A percentile compares a stretch with the other conserved stretches of the same genome.
Conservation (phyloP, 2,113 vertebrate genomes). For the Emydocephalus ijimae region DNA sequence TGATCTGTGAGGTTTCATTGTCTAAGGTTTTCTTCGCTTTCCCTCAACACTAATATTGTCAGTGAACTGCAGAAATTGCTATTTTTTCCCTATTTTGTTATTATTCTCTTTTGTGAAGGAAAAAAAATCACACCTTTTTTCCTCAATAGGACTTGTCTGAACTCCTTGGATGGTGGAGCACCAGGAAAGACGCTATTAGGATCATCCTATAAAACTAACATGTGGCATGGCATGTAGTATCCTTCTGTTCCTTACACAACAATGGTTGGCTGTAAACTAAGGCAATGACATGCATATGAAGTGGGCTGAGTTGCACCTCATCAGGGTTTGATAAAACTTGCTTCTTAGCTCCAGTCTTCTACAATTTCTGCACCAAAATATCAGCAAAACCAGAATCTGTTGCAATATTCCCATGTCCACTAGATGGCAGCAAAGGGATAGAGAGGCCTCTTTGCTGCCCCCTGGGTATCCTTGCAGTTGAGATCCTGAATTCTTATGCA, state of each 20-base stretch:
- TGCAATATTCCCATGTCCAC: neutral
- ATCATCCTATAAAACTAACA: constrained; percentile 37
- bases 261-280: constrained; percentile 23
- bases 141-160: constrained; percentile 17
- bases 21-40: neutral
- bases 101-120: constrained; percentile 9
- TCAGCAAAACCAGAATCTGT: neutral
- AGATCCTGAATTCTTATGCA: neutral
- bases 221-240: constrained; percentile 25
- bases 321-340: neutral
- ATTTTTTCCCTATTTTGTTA: constrained; percentile 4
- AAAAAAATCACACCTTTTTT: neutral
- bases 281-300: neutral
- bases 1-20: neutral
- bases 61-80: neutral
- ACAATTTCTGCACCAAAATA: neutral
- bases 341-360: neutral
- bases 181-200: constrained; percentile 26
- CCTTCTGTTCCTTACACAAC: neutral
- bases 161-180: neutral
- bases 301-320: neutral
- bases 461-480: neutral
- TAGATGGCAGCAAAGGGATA: neutral
- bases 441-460: neutral
- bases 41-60: neutral